These are phyloP conservation scores for Conomelus anceps DNA, from an alignment of 2,888 invertebrate species.

Conservation along the genomic window DNA sequence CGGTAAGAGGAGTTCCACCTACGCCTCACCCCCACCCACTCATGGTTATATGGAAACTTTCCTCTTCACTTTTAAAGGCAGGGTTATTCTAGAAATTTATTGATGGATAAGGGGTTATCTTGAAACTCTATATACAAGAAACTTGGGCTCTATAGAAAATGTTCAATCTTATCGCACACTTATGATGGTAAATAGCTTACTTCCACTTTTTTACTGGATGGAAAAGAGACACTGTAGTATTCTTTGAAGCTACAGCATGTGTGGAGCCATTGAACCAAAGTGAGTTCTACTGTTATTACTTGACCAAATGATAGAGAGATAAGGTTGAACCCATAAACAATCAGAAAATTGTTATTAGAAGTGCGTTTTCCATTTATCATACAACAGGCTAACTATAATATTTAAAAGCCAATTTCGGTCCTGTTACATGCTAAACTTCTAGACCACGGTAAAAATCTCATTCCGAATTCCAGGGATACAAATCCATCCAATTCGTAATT, in stretches of 20 bases:
- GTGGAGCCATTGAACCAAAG: background rate
- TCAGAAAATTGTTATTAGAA: background rate
- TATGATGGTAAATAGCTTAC: background rate
- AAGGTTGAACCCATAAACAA: background rate
- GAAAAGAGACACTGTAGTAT: background rate
- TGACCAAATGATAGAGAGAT: background rate
- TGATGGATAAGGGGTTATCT: background rate
- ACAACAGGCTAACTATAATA: no score
- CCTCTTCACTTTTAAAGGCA: background rate
- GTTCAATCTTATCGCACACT: background rate
- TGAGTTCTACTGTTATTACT: background rate
- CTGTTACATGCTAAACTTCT: no score
- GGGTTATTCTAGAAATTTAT: background rate
- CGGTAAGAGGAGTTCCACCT: background rate
- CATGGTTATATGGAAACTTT: background rate
- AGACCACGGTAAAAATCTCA: no score
- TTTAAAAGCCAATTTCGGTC: no score
- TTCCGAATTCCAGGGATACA: no score
- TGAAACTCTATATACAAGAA: background rate
- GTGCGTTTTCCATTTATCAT: background rate
- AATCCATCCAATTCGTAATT: no score
- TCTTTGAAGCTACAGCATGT: background rate
- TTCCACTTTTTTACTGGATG: background rate
- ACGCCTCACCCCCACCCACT: background rate
- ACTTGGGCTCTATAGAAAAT: background rate